Evolutionary conservation across 1,140 invertebrate species (phyloP).

Genomic region (Brachionus koreanus): DNA sequence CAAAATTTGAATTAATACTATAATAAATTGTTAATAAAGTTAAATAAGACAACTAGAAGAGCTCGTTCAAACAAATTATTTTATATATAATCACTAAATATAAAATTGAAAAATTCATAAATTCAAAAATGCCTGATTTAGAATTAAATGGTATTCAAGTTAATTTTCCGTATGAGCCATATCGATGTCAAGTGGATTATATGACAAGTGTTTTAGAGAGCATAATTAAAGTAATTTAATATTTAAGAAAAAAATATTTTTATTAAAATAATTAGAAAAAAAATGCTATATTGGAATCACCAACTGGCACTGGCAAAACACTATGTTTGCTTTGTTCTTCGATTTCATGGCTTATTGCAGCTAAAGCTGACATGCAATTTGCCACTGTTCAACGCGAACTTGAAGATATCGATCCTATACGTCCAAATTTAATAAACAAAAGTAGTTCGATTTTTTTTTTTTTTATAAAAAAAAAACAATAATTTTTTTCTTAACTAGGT

Average conservation of each 20-base stretch:
- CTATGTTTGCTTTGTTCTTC: constrained; percentile 72
- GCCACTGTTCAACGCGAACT: constrained; percentile 47
- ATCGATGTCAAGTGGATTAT: constrained; percentile 81
- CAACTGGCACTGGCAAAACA: constrained; percentile 83
- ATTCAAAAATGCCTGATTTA: constrained; percentile 50
- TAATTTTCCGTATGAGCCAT: constrained; percentile 90
- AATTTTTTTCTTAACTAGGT: neutral
- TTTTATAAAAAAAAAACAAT: no score
- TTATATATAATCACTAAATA: neutral
- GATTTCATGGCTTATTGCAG: constrained; percentile 66
- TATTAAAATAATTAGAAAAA: constrained; percentile 52
- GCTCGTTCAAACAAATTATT: neutral
- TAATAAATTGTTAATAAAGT: no score
- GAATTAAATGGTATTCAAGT: constrained; percentile 72
- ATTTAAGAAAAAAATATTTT: neutral
- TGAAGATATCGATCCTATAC: constrained; percentile 52
- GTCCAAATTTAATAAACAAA: constrained; percentile 47
- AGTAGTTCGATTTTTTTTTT: neutral
- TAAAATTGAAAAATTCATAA: neutral
- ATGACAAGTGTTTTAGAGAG: constrained; percentile 88
- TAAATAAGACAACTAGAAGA: neutral
- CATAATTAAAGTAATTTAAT: constrained; percentile 66
- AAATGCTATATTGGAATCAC: constrained; percentile 77
- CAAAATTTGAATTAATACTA: no score
- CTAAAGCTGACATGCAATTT: constrained; percentile 43